A percentile compares a stretch with the other conserved stretches of the same genome.
Conservation (phyloP, 2,888 invertebrate genomes). For the Crematogaster levior region DNA sequence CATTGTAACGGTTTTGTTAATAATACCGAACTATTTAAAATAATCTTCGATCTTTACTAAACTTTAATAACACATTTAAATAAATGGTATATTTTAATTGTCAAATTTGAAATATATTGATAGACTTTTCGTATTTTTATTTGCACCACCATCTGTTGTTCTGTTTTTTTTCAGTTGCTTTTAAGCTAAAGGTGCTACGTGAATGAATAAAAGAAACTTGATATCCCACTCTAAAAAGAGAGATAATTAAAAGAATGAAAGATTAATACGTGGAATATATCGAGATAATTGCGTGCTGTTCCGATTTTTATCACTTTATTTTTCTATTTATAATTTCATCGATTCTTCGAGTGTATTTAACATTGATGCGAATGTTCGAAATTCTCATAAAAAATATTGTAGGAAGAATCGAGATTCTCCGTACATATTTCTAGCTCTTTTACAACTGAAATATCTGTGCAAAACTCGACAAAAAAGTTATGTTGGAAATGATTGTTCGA, state of each 20-base stretch:
- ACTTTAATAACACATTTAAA: background rate
- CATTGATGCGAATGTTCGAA: background rate
- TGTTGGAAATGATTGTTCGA: conserved; percentile 4
- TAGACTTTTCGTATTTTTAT: background rate
- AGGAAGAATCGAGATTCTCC: background rate
- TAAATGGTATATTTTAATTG: background rate
- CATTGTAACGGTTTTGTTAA: background rate
- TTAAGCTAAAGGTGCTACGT: background rate
- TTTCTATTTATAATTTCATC: background rate
- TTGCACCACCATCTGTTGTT: background rate
- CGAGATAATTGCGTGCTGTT: background rate
- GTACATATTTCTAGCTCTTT: background rate
- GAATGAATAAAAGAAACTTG: background rate
- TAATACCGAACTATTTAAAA: background rate
- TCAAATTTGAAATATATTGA: background rate
- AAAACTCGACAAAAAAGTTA: conserved; percentile 10
- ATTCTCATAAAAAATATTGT: background rate
- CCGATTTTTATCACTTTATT: background rate
- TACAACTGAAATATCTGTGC: background rate
- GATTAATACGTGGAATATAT: background rate
- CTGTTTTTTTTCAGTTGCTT: background rate
- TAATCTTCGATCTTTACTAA: background rate
- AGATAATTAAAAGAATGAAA: background rate
- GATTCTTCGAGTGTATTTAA: background rate
- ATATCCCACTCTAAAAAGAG: background rate